Conservation (phyloP, 2,888 invertebrate genomes). For the Cerceris rybyensis region DNA sequence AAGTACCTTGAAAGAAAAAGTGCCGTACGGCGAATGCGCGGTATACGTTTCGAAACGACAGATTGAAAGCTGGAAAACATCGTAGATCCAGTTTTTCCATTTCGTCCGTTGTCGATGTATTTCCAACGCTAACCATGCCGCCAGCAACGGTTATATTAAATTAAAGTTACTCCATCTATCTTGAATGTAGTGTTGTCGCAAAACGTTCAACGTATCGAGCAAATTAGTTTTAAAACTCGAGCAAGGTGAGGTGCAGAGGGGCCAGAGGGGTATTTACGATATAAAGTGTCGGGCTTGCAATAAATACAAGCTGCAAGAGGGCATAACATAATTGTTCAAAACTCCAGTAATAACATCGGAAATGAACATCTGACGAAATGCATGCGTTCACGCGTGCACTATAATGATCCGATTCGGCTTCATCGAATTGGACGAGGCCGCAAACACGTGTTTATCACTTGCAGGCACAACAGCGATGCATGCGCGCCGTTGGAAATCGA, state of each 20-base stretch:
- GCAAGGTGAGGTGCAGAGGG: not conserved
- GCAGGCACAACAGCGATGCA: conserved; percentile 35
- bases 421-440: conserved; percentile 31
- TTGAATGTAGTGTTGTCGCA: not conserved
- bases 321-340: conserved; percentile 21
- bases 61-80: not conserved
- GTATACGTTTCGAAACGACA: not conserved
- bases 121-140: not conserved
- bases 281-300: conserved; percentile 1
- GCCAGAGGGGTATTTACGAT: not conserved
- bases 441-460: conserved; percentile 53
- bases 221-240: conserved; percentile 15
- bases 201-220: not conserved
- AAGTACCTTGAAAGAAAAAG: not conserved
- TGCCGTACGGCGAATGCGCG: not conserved
- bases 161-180: conserved; percentile 1
- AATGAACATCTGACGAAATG: conserved; percentile 38
- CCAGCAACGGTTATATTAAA: not conserved
- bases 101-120: not conserved
- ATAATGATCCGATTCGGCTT: conserved; percentile 47
- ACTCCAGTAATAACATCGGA: conserved; percentile 29
- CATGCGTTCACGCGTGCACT: conserved; percentile 19
- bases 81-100: not conserved
- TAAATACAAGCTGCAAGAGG: not conserved
- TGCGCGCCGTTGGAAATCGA: conserved; percentile 30